A percentile compares a stretch with the other conserved stretches of the same genome.
phyloP scores from a whole-genome alignment of 2,888 invertebrate species.

The Agrenia bidenticulata region DNA sequence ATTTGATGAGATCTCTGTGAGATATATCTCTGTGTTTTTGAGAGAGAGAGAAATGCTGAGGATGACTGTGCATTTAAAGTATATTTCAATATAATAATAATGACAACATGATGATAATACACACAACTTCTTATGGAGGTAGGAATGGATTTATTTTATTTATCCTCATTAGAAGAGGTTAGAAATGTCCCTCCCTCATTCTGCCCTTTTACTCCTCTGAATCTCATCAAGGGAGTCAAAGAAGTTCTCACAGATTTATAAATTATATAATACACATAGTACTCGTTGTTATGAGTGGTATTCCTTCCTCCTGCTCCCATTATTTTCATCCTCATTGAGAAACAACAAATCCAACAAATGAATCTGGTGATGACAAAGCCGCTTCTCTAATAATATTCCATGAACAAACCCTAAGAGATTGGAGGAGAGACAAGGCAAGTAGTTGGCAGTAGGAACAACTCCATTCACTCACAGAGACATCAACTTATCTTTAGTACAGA shows the following conservation, averaged over 20 bases:
- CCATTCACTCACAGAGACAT: too few relatives aligned
- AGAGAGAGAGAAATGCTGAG: background rate
- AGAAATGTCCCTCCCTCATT: conserved; percentile 22
- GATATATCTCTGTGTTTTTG: background rate
- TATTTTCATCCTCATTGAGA: conserved; percentile 9
- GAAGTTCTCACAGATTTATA: too few relatives aligned
- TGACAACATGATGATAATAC: too few relatives aligned
- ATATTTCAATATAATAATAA: background rate
- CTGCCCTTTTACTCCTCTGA: conserved; percentile 11
- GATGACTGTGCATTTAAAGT: background rate
- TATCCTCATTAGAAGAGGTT: conserved; percentile 1
- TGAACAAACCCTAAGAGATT: background rate
- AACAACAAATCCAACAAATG: background rate
- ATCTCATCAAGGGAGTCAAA: too few relatives aligned
- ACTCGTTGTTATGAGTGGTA: too few relatives aligned
- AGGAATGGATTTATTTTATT: background rate
- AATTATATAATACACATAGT: too few relatives aligned
- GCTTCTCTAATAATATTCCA: background rate
- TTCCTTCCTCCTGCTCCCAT: background rate
- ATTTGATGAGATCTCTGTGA: conserved; percentile 14
- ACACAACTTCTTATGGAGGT: background rate
- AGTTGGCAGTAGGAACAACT: background rate
- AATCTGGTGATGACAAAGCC: background rate
- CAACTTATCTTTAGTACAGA: too few relatives aligned
- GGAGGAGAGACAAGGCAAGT: background rate